Evolutionary conservation across 2,797 vertebrate genomes (phyloP).

Genomic region (Diplodus puntazzo): DNA sequence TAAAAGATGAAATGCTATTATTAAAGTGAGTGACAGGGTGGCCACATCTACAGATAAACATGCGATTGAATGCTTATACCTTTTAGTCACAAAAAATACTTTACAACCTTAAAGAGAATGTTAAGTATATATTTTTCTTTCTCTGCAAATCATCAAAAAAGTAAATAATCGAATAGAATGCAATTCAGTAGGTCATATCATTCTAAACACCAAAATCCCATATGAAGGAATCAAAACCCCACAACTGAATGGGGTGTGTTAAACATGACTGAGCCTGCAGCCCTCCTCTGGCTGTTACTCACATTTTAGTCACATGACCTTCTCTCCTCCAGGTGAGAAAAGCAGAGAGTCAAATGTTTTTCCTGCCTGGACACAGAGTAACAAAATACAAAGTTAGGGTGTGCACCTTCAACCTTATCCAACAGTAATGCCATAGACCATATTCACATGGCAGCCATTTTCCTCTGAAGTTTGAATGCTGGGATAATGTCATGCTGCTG

Average conservation of each 20-base stretch:
- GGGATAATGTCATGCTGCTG: too few species aligned
- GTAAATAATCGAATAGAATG: neutral
- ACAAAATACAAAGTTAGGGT: neutral
- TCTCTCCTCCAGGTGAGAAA: constrained; percentile 15
- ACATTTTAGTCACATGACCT: constrained; percentile 12
- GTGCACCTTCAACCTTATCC: neutral
- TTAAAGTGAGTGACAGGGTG: neutral
- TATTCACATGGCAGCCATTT: too few species aligned
- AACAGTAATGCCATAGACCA: neutral
- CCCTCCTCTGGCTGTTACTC: constrained; percentile 23
- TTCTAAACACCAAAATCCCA: constrained; percentile 1
- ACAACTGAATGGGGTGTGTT: constrained; percentile 15
- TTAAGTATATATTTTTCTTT: neutral
- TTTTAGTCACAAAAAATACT: neutral
- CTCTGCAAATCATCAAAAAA: neutral
- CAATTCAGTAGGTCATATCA: too few species aligned
- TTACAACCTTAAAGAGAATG: neutral
- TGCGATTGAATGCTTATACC: neutral
- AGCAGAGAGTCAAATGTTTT: constrained; percentile 39
- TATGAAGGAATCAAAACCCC: neutral
- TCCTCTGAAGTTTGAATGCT: too few species aligned
- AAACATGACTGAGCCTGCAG: constrained; percentile 43
- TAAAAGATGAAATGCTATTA: neutral
- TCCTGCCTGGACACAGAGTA: constrained; percentile 26
- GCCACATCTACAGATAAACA: neutral